Conservation (phyloP, 1,140 invertebrate species). For the Lasioglossum albipes region DNA sequence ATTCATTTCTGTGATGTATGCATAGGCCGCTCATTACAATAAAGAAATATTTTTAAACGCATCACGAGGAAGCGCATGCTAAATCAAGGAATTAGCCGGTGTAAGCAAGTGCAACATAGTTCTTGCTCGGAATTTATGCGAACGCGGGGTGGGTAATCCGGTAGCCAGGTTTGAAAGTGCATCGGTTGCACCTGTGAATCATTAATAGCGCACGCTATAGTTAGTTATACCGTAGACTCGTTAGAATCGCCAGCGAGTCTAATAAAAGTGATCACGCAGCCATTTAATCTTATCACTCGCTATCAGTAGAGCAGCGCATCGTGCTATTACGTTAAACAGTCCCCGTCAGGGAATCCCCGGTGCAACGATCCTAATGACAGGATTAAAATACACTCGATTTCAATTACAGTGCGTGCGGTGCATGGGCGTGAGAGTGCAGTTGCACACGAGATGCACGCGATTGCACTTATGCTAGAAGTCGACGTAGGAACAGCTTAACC, state of each 20-base stretch:
- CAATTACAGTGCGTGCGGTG: constrained; percentile 25
- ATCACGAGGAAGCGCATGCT: too few species aligned
- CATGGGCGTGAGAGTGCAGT: constrained; percentile 2
- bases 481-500: too few species aligned
- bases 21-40: too few species aligned
- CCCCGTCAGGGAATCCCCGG: not conserved
- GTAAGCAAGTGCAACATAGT: too few species aligned
- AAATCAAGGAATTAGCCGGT: too few species aligned
- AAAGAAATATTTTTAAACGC: too few species aligned
- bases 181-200: too few species aligned
- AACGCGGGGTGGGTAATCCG: too few species aligned
- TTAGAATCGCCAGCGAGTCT: not conserved
- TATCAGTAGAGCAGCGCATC: not conserved
- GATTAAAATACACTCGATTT: constrained; percentile 4
- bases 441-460: constrained; percentile 5
- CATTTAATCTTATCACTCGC: not conserved
- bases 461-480: not conserved
- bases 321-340: not conserved
- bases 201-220: too few species aligned
- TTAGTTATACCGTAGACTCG: not conserved
- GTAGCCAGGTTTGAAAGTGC: too few species aligned
- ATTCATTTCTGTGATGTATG: too few species aligned
- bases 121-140: too few species aligned
- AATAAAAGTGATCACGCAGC: not conserved
- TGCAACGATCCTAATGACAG: not conserved